phyloP scores from a whole-genome alignment of 2,113 vertebrate species.

The Chaetodon auriga region DNA sequence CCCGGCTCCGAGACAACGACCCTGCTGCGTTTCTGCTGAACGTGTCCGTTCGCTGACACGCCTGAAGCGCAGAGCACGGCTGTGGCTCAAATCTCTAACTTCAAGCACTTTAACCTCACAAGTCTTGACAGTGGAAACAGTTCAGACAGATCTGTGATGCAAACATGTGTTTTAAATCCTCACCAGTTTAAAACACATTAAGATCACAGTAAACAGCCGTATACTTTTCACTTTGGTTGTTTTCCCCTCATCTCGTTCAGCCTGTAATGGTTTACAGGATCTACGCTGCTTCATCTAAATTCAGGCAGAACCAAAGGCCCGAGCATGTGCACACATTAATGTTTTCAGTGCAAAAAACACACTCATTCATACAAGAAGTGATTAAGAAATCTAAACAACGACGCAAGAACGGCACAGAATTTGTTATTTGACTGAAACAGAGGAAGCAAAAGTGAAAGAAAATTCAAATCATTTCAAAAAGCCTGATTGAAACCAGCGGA shows the following conservation, averaged over 20 bases:
- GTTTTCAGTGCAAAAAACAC: background rate
- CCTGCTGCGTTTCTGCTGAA: background rate
- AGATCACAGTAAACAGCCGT: background rate
- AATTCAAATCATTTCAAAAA: constrained; percentile 6
- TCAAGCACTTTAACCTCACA: background rate
- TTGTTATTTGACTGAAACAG: constrained; percentile 2
- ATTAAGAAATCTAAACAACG: background rate
- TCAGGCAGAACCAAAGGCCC: background rate
- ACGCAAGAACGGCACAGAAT: background rate
- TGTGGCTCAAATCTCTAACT: constrained; percentile 4
- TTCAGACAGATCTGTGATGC: background rate
- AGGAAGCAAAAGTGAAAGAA: constrained; percentile 2
- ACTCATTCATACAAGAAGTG: background rate
- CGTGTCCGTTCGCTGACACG: background rate
- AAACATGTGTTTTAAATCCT: constrained; percentile 6
- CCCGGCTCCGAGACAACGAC: background rate
- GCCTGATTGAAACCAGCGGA: constrained; percentile 11
- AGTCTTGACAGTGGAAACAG: background rate
- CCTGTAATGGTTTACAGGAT: background rate
- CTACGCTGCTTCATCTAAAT: background rate
- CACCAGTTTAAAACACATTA: background rate
- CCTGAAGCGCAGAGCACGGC: background rate
- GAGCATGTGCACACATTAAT: background rate
- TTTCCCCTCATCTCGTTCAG: background rate
- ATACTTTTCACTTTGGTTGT: background rate